Evolutionary conservation across 2,113 vertebrate species (phyloP).

Genomic region (Cairina moschata): DNA sequence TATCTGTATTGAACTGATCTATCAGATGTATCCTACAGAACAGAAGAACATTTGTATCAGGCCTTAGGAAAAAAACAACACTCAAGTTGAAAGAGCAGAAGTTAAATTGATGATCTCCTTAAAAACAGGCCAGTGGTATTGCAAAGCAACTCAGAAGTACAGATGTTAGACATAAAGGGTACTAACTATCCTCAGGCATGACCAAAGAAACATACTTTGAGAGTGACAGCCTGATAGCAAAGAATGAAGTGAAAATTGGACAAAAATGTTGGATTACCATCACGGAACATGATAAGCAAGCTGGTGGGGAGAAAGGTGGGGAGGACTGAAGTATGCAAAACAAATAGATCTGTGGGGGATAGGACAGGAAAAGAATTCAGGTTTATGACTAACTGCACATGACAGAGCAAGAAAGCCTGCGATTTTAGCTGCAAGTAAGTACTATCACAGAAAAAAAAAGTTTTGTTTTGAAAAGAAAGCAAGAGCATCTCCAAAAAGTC

Average conservation of each 20-base stretch:
- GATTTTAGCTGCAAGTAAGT: background rate
- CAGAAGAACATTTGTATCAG: background rate
- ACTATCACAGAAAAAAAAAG: background rate
- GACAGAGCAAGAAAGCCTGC: background rate
- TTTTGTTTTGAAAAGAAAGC: background rate
- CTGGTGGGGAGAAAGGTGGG: accelerated
- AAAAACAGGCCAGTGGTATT: background rate
- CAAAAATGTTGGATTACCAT: background rate
- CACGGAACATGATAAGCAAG: background rate
- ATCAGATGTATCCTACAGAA: slow-evolving; percentile 91
- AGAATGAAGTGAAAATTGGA: background rate
- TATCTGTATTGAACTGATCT: slow-evolving; percentile 93
- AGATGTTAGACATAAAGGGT: background rate
- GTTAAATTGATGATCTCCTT: background rate
- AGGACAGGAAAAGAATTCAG: background rate
- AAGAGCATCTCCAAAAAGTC: background rate
- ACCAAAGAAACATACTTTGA: background rate
- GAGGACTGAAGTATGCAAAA: background rate
- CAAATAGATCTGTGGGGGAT: accelerated
- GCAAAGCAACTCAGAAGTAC: background rate
- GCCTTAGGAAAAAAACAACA: background rate
- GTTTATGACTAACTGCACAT: background rate
- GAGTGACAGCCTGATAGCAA: background rate
- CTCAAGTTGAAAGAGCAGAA: background rate
- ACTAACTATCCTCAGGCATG: background rate